Evolutionary conservation across 2,888 invertebrate species (phyloP).

Genomic region (Drosophila nigricruria): DNA sequence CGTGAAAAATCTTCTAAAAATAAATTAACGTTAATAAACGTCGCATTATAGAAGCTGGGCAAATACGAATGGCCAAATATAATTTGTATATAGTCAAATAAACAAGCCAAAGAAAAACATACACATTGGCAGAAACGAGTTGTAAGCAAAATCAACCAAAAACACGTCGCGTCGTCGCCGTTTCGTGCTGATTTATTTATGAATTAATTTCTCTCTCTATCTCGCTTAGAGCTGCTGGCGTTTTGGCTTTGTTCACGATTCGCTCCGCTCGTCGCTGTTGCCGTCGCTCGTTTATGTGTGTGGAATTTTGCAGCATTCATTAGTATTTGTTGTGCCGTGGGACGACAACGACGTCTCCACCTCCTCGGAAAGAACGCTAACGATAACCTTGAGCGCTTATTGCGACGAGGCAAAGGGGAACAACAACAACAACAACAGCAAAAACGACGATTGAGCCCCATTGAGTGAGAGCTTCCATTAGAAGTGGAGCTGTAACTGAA

Average conservation of each 20-base stretch:
- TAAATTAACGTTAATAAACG: conserved; percentile 54
- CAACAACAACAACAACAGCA: conserved; percentile 8
- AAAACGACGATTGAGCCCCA: conserved; percentile 25
- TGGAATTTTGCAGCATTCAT: conserved; percentile 70
- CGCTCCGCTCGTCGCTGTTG: conserved; percentile 21
- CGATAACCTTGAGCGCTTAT: conserved; percentile 66
- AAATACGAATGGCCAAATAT: conserved; percentile 51
- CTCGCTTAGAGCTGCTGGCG: conserved; percentile 57
- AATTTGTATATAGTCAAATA: conserved; percentile 45
- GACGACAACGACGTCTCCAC: conserved; percentile 66
- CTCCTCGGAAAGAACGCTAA: conserved; percentile 29
- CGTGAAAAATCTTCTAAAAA: conserved; percentile 62
- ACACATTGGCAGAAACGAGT: conserved; percentile 41
- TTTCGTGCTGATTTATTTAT: conserved; percentile 73
- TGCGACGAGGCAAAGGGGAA: conserved; percentile 28
- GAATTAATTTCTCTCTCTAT: conserved; percentile 74
- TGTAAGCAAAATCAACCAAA: conserved; percentile 54
- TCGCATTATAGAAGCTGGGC: conserved; percentile 44
- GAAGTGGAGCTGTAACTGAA: conserved; percentile 43
- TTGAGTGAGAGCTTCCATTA: conserved; percentile 35
- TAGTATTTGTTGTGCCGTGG: conserved; percentile 66
- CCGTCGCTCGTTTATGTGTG: conserved; percentile 41
- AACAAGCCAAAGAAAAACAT: conserved; percentile 45
- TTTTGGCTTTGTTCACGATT: conserved; percentile 57
- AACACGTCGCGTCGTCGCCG: conserved; percentile 56